Evolutionary conservation across 1,140 invertebrate genomes (phyloP), one percentile per base, ranked within the genome.

Genomic region (Homarus americanus): DNA sequence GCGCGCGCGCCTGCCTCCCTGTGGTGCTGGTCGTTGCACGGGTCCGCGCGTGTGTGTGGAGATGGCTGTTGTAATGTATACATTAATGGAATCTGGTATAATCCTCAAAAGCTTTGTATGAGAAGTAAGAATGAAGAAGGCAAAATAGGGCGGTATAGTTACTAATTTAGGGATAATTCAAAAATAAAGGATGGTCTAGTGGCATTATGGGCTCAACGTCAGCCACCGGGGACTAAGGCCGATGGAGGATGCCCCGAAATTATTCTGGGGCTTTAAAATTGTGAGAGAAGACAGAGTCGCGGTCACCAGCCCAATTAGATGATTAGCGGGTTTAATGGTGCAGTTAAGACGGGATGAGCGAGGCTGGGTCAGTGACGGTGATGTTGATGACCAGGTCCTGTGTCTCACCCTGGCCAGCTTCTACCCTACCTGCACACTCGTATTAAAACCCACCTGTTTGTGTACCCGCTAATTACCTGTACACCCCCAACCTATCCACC

Each of bases 201-300:
- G 82, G 82, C 63, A 84, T 84, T 84, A 84, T 9, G 34, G 82
- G 82, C 82, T 84, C 82, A 84, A 66, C 82, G 82, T 84, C 82
- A 84, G 38, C 7, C 24, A 20, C 34, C 5, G 34, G 28, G 12
- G 73, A 17, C 73, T 76, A 76, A 76, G 28, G 40, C 73, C 73
- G 36, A 40, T 76, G 73, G 73, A 40, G 73, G 73, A 41, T 38
- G 73, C 40, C 28, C 12, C 34, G 15, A 24, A 76, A 40, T 76
- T 40, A 41, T 28, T 69, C n/a, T 28, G 3, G 28, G 73, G 4
- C 28, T 20, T 69, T 28, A 69, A 69, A 69, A 76, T 41, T 38
- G 73, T 3, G 36, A 41, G 40, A 17, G 24, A 15, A 44, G 66
- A 44, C 20, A 66, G 38, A 44, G 78, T n/a, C 49, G 41, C 40